Evolutionary conservation across 1,140 invertebrate genomes (phyloP).

Genomic region (Cydia splendana): DNA sequence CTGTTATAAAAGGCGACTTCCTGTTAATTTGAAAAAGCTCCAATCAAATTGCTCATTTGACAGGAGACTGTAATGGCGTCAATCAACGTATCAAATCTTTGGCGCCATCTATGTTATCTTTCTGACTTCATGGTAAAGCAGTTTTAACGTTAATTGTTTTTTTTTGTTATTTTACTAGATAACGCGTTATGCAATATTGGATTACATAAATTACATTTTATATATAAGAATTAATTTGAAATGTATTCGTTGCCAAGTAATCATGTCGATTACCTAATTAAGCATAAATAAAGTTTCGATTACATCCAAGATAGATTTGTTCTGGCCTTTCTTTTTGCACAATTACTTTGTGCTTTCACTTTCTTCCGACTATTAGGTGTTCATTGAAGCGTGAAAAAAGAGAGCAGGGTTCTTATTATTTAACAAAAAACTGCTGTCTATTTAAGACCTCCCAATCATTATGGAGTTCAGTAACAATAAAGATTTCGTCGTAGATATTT

Average conservation of each 20-base stretch:
- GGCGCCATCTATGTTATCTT: constrained; percentile 41
- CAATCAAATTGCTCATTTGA: constrained; percentile 76
- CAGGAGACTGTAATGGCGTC: constrained; percentile 72
- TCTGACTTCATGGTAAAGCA: constrained; percentile 1
- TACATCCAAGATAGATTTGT: background rate
- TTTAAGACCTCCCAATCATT: constrained; percentile 46
- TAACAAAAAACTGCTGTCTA: constrained; percentile 50
- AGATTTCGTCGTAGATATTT: constrained; percentile 25
- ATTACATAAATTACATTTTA: background rate
- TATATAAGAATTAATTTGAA: background rate
- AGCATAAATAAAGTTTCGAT: constrained; percentile 29
- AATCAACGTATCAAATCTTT: constrained; percentile 40
- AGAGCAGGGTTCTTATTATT: constrained; percentile 45
- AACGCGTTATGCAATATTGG: constrained; percentile 12
- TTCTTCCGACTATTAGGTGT: constrained; percentile 54
- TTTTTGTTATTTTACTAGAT: background rate
- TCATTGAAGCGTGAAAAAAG: constrained; percentile 65
- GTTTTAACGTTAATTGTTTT: constrained; percentile 13
- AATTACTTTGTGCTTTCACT: constrained; percentile 61
- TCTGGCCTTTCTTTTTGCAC: constrained; percentile 15
- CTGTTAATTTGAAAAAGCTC: constrained; percentile 79
- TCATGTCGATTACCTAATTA: constrained; percentile 5
- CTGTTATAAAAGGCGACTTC: constrained; percentile 69
- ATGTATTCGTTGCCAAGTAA: background rate
- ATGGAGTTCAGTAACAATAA: constrained; percentile 44